Evolutionary conservation across 2,888 invertebrate genomes (phyloP).

Genomic region (Dromius quadrimaculatus): DNA sequence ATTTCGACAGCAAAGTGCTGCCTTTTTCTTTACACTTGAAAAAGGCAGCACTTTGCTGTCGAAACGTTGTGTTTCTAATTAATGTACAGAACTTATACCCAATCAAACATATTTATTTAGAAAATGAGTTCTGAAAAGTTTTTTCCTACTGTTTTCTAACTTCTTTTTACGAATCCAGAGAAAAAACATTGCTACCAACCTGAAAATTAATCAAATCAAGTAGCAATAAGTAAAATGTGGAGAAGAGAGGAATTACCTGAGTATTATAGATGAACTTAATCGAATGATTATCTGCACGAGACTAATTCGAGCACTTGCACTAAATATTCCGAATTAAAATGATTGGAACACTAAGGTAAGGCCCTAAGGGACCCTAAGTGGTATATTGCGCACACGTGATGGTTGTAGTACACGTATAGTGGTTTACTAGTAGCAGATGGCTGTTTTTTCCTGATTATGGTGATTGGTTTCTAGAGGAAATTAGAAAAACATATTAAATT

Average conservation of each 20-base stretch:
- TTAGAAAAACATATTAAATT: background rate
- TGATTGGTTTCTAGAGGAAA: conserved; percentile 4
- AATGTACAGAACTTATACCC: too few relatives aligned
- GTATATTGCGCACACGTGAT: conserved; percentile 12
- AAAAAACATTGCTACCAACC: too few relatives aligned
- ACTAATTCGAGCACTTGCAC: conserved; percentile 20
- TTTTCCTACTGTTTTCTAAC: too few relatives aligned
- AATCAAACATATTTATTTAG: too few relatives aligned
- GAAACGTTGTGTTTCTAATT: too few relatives aligned
- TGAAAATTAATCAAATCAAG: background rate
- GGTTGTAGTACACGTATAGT: background rate
- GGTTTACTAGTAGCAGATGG: conserved; percentile 8
- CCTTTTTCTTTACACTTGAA: too few relatives aligned
- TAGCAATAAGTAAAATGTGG: background rate
- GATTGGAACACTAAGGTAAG: conserved; percentile 30
- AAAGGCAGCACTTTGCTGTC: too few relatives aligned
- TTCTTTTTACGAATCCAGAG: background rate
- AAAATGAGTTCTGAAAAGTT: too few relatives aligned
- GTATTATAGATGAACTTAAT: too few relatives aligned
- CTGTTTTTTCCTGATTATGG: conserved; percentile 26
- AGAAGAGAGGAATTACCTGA: too few relatives aligned
- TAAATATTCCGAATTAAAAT: conserved; percentile 47
- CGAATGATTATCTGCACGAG: conserved; percentile 43
- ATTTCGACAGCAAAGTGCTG: too few relatives aligned
- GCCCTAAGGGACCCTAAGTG: conserved; percentile 29